Evolutionary conservation across 2,888 invertebrate genomes (phyloP), one percentile per base, ranked within the genome.

Genomic region (Drosophila recens): DNA sequence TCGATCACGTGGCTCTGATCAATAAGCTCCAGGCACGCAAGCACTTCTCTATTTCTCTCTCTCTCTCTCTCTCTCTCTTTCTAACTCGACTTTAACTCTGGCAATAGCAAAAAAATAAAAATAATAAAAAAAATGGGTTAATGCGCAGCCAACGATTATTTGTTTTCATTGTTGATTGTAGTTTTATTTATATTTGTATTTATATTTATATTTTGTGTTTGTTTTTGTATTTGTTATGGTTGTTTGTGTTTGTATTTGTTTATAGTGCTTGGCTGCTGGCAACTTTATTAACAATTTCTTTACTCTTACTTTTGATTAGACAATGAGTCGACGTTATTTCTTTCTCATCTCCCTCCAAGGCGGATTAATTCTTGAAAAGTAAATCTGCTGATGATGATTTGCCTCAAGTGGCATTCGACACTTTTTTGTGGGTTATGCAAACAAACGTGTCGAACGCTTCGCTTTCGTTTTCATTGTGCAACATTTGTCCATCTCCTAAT

Each of bases 21-120:
- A 90, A 90, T 90, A 87, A 80, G 90, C 86, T 89, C 67, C 75
- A 80, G 85, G 85, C 90, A 89, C 88, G 90, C 90, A 89, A 90
- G 66, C 74, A 74, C 73, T 76, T 75, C 66, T 52, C 40, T 20
- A 17, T 27, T 9, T 10, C 15, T 17, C 13, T 20, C 23, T 36
- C 27, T 17, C 15, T 40, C 20, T 17, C 43, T 42, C 45, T 51
- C 49, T 17, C 23, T 23, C 23, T 45, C 74, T 75, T 59, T 52
- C 23, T 43, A 11, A 11, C 54, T 45, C n/a, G 54, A 43, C 43
- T 54, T 42, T 33, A 40, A 34, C n/a, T 63, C 20, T 43, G 43
- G 51, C 72, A 40, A 43, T 66, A 58, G 67, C 43, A 17, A 51
- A 53, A 53, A 62, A 15, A 30, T 6, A 30, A 30, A 30, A 30